These are phyloP conservation scores for Heliocidaris erythrogramma DNA, from an alignment of 35 echinoderm and acorn worm genomes.

Conservation along the genomic window DNA sequence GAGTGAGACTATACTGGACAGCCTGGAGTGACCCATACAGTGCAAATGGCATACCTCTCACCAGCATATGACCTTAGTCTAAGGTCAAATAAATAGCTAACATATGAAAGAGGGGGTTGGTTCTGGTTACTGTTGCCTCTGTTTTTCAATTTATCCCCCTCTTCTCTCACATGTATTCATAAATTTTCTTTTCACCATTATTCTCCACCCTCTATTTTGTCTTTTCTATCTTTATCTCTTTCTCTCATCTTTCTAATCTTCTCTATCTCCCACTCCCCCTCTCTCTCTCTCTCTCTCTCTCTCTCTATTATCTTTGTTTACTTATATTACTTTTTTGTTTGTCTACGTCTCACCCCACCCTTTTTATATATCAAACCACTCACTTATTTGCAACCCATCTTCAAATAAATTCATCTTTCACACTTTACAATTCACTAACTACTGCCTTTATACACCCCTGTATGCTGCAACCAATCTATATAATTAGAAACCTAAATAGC, in stretches of 20 bases:
- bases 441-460: no score
- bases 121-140: neutral
- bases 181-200: neutral
- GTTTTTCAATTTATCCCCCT: neutral
- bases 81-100: slow-evolving; percentile 27
- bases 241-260: neutral
- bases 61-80: neutral
- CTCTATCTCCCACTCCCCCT: no score
- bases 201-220: neutral
- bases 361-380: neutral
- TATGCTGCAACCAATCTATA: no score
- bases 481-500: no score
- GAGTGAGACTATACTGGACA: neutral
- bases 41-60: slow-evolving; percentile 33
- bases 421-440: no score
- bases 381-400: neutral
- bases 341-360: no score
- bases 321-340: no score
- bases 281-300: no score
- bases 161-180: neutral
- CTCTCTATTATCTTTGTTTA: no score
- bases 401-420: no score
- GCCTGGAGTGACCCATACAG: neutral
- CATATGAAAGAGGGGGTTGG: neutral
- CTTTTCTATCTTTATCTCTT: neutral